Base-by-base conservation (phyloP, 2,888 invertebrate species). In the Pollenia angustigena region DNA sequence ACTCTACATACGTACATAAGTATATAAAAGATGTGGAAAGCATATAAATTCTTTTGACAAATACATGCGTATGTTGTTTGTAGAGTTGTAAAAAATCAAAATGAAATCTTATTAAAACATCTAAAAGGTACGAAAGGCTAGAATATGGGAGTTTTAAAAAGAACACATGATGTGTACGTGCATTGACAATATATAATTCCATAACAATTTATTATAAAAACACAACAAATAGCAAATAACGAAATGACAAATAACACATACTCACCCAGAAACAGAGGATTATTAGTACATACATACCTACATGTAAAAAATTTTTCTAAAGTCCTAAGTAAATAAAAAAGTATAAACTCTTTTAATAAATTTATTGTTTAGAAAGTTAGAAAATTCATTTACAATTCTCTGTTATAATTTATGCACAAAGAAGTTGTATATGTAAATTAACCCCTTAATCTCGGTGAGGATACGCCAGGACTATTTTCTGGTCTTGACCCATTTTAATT, bases 11-110 rank as follows among this genome's bases (percentile, higher is more conserved):
- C 3, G 2, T 18, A 12, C 18, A 18, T 23, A 8, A 11, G 6
- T 23, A 56, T 18, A 11, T 2, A 44, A 44, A 66, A 66, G 46
- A 54, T 54, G 54, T 12, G 54, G 42, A 18, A 54, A 42, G 71
- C 71, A 71, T 71, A 71, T 71, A 71, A 56, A 42, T 71, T 52
- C 12, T 42, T n/a, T 9, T 42, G 42, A 54, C 42, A 42, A 54
- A 16, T 40, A 40, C 18, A 56, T 18, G 32, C 32, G 32, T 32
- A 6, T 32, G 32, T 32, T 32, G 6, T 32, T 4, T 32, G 6
- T 32, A 32, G 4, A 32, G 32, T 32, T 32, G 6, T 32, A 16
- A 12, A 11, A 66, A 66, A 48, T 66, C 32, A 66, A 18, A 48
- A 66, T 23, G n/a, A 66, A 66, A 66, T 66, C 46, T 14, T 66